Evolutionary conservation across 2,888 invertebrate genomes (phyloP).

Genomic region (Osedax fenrisi): DNA sequence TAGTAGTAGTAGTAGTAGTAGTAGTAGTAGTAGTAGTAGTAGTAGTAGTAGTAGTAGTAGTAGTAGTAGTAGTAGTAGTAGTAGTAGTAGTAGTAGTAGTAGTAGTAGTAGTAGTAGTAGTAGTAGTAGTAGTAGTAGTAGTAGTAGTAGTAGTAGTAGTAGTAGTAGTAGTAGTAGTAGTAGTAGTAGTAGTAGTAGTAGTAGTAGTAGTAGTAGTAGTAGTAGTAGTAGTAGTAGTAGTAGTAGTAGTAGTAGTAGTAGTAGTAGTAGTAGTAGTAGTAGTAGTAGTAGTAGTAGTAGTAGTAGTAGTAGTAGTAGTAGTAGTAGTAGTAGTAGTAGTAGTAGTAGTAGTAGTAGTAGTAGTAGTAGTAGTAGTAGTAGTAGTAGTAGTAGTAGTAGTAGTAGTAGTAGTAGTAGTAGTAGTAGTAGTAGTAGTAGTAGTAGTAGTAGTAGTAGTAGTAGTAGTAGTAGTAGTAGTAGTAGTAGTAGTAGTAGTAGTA

Average conservation of each 20-base stretch:
- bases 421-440: conserved; percentile 18
- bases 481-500: conserved; percentile 15
- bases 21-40: conserved; percentile 24
- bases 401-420: conserved; percentile 17
- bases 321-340: conserved; percentile 17
- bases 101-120: conserved; percentile 25
- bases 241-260: conserved; percentile 24
- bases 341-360: conserved; percentile 22
- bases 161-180: conserved; percentile 23
- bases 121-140: conserved; percentile 23
- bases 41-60: conserved; percentile 19
- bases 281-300: conserved; percentile 23
- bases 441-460: conserved; percentile 20
- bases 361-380: conserved; percentile 20
- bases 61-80: not conserved
- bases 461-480: conserved; percentile 18
- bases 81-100: not conserved
- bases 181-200: conserved; percentile 25
- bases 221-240: conserved; percentile 25
- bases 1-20: conserved; percentile 25
- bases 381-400: conserved; percentile 21
- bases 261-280: not conserved
- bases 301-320: conserved; percentile 24
- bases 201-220: conserved; percentile 25
- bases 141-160: conserved; percentile 24